These are phyloP conservation scores for Phalloptychus januarius DNA, from an alignment of 2,797 vertebrate species.

Conservation along the genomic window DNA sequence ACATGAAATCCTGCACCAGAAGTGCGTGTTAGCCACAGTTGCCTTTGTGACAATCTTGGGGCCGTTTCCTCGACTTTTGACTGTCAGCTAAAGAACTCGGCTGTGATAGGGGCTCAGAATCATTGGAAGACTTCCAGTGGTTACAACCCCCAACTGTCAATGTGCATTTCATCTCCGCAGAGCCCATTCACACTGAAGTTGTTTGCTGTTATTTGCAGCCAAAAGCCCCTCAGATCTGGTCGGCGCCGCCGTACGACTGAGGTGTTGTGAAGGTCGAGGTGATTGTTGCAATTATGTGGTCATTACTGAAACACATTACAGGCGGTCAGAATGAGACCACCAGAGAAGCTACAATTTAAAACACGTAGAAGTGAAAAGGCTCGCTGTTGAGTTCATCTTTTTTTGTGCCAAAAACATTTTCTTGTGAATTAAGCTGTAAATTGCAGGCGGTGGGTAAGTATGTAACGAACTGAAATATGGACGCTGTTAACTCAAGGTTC, in stretches of 20 bases:
- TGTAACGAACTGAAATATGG: neutral
- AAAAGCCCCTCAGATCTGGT: slow-evolving; percentile 41
- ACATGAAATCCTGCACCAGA: slow-evolving; percentile 55
- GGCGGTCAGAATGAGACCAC: slow-evolving; percentile 14
- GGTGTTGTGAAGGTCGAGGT: slow-evolving; percentile 31
- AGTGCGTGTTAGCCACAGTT: slow-evolving; percentile 48
- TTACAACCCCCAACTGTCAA: slow-evolving; percentile 68
- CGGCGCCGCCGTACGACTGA: slow-evolving; percentile 22
- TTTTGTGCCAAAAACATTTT: neutral
- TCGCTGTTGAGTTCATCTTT: neutral
- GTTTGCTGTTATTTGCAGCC: slow-evolving; percentile 66
- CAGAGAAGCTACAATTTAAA: neutral
- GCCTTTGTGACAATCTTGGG: slow-evolving; percentile 56
- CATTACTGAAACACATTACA: slow-evolving; percentile 39
- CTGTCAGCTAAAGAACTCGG: slow-evolving; percentile 64
- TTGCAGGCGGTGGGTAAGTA: neutral
- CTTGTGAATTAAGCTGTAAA: neutral
- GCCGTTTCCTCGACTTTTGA: slow-evolving; percentile 54
- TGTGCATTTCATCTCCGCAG: slow-evolving; percentile 65
- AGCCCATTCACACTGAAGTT: slow-evolving; percentile 61
- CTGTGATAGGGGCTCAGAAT: slow-evolving; percentile 60
- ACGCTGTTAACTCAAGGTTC: neutral
- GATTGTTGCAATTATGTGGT: slow-evolving; percentile 29
- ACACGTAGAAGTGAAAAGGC: neutral
- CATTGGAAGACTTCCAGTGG: slow-evolving; percentile 67